Conservation (phyloP, 2,888 invertebrate species). For the Leptura quadrifasciata region DNA sequence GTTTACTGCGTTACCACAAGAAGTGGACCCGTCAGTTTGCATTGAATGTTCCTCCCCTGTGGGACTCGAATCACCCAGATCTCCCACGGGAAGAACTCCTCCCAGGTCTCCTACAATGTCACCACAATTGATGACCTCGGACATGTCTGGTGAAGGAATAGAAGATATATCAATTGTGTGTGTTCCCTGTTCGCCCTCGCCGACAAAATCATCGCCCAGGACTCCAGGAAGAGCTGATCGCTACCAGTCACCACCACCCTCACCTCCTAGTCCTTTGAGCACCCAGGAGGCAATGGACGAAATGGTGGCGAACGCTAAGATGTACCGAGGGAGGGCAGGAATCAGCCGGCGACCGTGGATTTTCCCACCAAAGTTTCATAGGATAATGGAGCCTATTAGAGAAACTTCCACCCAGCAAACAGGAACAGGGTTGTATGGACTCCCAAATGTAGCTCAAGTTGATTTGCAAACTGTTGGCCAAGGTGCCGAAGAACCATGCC, state of each 20-base stretch:
- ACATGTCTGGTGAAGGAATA: not conserved
- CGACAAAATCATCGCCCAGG: not conserved
- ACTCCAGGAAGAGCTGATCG: not conserved
- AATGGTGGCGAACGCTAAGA: not conserved
- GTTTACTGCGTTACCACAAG: not conserved
- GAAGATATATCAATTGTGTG: not conserved
- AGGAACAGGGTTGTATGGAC: constrained; percentile 9
- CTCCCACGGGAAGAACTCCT: not conserved
- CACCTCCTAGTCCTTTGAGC: constrained; percentile 27
- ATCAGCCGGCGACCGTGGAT: not conserved
- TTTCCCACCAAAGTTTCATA: not conserved
- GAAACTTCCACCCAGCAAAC: constrained; percentile 18
- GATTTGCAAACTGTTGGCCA: constrained; percentile 7
- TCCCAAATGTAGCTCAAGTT: constrained; percentile 22
- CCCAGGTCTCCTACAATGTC: not conserved
- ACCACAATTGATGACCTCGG: not conserved
- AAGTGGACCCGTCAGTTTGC: not conserved
- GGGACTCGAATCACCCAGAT: not conserved
- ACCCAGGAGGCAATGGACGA: constrained; percentile 13
- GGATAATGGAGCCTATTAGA: constrained; percentile 9
- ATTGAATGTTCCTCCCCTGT: not conserved
- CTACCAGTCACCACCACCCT: constrained; percentile 4
- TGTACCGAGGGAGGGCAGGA: not conserved
- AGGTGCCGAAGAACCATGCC: not conserved
- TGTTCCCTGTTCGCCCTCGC: not conserved